Evolutionary conservation across 2,113 vertebrate genomes (phyloP).

Genomic region (Cyrtonyx montezumae): DNA sequence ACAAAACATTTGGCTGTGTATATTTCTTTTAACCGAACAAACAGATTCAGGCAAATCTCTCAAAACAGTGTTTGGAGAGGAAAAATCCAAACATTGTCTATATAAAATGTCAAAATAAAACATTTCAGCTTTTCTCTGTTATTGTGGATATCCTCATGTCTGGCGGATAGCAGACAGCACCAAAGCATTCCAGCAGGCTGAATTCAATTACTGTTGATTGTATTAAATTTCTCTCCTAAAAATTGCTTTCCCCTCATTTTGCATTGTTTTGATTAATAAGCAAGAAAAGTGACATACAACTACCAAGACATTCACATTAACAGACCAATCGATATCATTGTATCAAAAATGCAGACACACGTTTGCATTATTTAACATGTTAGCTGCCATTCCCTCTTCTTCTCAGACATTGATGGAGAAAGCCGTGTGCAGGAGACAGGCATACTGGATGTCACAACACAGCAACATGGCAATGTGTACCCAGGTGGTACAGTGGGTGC

Average conservation of each 20-base stretch:
- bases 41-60: slow-evolving; percentile 6
- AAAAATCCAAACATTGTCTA: background rate
- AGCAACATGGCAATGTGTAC: background rate
- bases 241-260: slow-evolving; percentile 12
- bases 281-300: slow-evolving; percentile 29
- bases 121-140: background rate
- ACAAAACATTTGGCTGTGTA: background rate
- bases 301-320: slow-evolving; percentile 20
- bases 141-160: background rate
- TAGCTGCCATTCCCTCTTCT: background rate
- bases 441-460: accelerated
- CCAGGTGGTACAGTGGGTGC: too few species aligned
- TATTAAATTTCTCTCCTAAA: background rate
- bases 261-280: slow-evolving; percentile 49
- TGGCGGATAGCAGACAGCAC: background rate
- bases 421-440: accelerated
- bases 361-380: background rate
- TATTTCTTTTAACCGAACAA: background rate
- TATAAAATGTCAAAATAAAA: slow-evolving; percentile 11
- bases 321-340: background rate
- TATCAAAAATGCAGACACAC: background rate
- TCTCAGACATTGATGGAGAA: background rate
- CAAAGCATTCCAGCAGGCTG: background rate
- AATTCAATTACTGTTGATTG: background rate
- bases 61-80: background rate